Evolutionary conservation across 1,140 invertebrate species (phyloP).

Genomic region (Lordiphosa mommai): DNA sequence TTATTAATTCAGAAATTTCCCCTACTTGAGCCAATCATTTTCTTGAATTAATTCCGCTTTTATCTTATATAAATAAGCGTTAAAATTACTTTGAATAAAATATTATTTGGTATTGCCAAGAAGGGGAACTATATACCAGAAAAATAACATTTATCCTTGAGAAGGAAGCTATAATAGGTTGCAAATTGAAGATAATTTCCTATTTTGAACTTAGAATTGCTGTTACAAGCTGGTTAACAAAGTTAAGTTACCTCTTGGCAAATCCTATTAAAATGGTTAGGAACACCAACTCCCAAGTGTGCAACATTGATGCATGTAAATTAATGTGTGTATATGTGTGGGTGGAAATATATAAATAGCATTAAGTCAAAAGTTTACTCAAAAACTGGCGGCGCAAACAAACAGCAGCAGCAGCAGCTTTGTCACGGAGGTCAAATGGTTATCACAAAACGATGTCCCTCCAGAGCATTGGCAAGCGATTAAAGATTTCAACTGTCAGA

Average conservation of each 20-base stretch:
- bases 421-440: constrained; percentile 53
- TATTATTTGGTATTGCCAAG: too few relatives aligned
- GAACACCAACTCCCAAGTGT: constrained; percentile 30
- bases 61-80: too few relatives aligned
- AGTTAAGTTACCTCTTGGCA: neutral
- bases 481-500: constrained; percentile 54
- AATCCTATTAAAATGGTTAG: constrained; percentile 3
- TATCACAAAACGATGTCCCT: constrained; percentile 57
- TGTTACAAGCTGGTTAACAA: too few relatives aligned
- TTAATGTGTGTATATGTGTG: constrained; percentile 32
- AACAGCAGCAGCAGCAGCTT: constrained; percentile 21
- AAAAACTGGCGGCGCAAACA: constrained; percentile 21
- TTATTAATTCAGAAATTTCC: too few relatives aligned
- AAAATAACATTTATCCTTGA: too few relatives aligned
- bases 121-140: too few relatives aligned
- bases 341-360: constrained; percentile 47
- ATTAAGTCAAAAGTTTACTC: constrained; percentile 39
- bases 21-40: too few relatives aligned
- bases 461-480: constrained; percentile 64
- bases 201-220: too few relatives aligned
- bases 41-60: too few relatives aligned
- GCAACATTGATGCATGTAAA: constrained; percentile 14
- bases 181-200: too few relatives aligned
- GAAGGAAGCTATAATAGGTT: too few relatives aligned
- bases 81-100: too few relatives aligned